A percentile compares a stretch with the other conserved stretches of the same genome.
Conservation (phyloP, 2,888 invertebrate species). For the Agrotis exclamationis region DNA sequence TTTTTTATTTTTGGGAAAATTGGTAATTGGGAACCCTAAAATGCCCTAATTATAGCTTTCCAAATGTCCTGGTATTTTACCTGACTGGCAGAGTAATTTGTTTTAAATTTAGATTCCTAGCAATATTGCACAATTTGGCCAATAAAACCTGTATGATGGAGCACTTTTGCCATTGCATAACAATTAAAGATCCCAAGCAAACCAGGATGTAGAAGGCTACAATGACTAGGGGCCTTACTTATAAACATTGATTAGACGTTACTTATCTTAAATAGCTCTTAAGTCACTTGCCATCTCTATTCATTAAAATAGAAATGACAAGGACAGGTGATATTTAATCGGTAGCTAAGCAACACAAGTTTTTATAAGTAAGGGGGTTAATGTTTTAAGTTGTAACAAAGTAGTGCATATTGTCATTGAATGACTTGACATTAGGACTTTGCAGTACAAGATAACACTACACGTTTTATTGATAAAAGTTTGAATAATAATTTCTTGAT, state of each 20-base stretch:
- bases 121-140: conserved; percentile 28
- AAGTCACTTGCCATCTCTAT: no score
- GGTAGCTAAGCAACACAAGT: no score
- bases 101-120: neutral
- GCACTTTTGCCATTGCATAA: neutral
- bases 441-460: conserved; percentile 32
- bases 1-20: no score
- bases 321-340: no score
- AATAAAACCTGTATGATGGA: neutral
- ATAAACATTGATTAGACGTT: no score
- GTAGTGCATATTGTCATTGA: conserved; percentile 34
- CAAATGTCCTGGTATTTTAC: no score
- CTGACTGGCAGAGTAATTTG: neutral
- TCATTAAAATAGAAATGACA: no score
- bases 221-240: no score
- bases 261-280: no score
- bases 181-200: neutral
- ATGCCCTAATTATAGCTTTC: no score
- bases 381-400: conserved; percentile 29
- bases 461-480: conserved; percentile 21
- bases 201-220: neutral
- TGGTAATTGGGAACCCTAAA: no score
- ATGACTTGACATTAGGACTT: conserved; percentile 42
- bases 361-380: no score
- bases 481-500: conserved; percentile 15